Evolutionary conservation across 2,113 vertebrate genomes (phyloP).

Genomic region (Oxyura jamaicensis): DNA sequence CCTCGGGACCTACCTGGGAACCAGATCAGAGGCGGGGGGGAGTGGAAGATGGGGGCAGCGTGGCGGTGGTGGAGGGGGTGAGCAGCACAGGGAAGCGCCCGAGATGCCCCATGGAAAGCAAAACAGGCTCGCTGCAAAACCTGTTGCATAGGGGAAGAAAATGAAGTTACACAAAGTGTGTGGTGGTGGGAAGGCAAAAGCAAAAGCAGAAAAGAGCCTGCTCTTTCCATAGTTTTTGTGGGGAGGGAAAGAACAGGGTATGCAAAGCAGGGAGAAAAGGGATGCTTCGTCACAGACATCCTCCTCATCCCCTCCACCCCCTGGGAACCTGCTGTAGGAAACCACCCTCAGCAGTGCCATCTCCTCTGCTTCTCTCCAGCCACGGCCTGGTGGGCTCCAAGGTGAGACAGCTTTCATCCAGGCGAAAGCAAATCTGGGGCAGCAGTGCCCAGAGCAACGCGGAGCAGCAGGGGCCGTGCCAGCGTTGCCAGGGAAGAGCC

Average conservation of each 20-base stretch:
- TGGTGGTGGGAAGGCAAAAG: not conserved
- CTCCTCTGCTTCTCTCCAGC: not conserved
- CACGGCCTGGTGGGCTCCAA: accelerated
- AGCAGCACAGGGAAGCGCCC: accelerated
- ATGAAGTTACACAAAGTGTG: not conserved
- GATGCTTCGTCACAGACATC: not conserved
- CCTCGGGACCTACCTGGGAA: conserved; percentile 13
- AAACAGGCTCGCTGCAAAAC: not conserved
- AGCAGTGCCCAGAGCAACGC: not conserved
- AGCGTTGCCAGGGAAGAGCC: not conserved
- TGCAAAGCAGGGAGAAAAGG: not conserved
- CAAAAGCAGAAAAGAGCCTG: not conserved
- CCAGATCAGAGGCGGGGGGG: not conserved
- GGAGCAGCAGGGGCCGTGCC: not conserved
- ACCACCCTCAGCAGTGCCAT: not conserved
- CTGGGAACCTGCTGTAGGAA: not conserved
- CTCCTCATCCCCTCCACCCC: not conserved
- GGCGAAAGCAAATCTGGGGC: too few species aligned
- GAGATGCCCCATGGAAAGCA: accelerated
- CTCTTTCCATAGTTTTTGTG: not conserved
- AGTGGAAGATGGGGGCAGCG: not conserved
- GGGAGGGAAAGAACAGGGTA: not conserved
- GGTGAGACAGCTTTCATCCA: not conserved
- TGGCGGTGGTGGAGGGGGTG: accelerated
- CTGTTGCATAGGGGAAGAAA: not conserved